Evolutionary conservation across 2,797 vertebrate species (phyloP), one percentile per base, ranked within the genome.

Genomic region (Kryptolebias ocellatus): DNA sequence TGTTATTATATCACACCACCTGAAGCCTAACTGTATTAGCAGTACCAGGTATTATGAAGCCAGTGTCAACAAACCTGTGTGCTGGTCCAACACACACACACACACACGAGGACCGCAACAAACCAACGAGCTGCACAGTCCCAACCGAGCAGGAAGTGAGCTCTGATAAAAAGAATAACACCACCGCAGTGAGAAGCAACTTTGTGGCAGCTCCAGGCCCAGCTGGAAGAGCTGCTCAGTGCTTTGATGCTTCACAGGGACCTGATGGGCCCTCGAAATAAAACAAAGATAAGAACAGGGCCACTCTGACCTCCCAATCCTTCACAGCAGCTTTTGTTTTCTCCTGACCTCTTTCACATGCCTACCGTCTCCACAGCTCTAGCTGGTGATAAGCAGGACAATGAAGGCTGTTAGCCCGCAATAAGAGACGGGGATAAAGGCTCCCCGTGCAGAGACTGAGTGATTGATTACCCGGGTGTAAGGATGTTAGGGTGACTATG

Each of bases 101-200:
- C 20, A 11, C 29, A 54, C 51, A 68, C 49, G 64, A 79, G 74
- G 82, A 79, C 65, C 49, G 68, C 64, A 78, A 68, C 79, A 74
- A 65, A 60, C 57, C 85, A 89, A 91, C 88, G 60, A 56, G 65
- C 76, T 39, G 60, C 67, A 65, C 57, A 71, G 58, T 70, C 72
- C 77, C 69, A 67, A 67, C 63, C 69, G 81, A 1, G 60, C 89
- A 90, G 90, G 89, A 92, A 92, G 80, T 77, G 59, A 69, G 78
- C 76, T 68, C 74, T 59, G 78, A 80, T 51, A 76, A 80, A 83
- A 89, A 90, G 78, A 87, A 90, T 61, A 90, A 90, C 88, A 90
- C 53, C 34, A 20, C 58, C 27, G 42, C 3, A 29, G 28, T 17
- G 15, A 69, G 72, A 52, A 55, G 67, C 49, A 63, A 68, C 72